Conservation (phyloP, 2,113 vertebrate species). For the Pteruthius melanotis region DNA sequence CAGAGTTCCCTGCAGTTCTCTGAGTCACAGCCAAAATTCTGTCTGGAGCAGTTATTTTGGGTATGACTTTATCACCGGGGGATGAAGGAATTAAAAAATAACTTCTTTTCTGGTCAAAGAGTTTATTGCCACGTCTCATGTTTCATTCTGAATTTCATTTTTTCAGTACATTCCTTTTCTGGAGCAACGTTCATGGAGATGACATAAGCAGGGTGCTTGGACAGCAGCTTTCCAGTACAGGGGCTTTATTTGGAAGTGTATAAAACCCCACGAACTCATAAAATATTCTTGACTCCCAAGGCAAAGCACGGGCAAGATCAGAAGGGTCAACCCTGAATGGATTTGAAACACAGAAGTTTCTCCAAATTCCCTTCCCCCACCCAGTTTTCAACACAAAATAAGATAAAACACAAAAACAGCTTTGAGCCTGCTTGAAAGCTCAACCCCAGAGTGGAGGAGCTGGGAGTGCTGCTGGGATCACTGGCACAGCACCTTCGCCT, state of each 20-base stretch:
- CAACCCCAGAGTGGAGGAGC: background rate
- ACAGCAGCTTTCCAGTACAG: background rate
- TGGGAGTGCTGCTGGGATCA: background rate
- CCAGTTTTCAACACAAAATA: background rate
- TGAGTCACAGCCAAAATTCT: background rate
- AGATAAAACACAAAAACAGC: background rate
- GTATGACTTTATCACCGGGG: background rate
- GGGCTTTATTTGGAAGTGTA: background rate
- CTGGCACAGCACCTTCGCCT: background rate
- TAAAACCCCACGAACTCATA: slow-evolving; percentile 13
- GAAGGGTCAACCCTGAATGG: background rate
- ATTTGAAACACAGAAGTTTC: background rate
- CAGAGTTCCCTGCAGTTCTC: background rate
- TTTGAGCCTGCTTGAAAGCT: background rate
- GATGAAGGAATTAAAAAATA: background rate
- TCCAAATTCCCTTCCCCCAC: background rate
- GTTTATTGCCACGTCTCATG: background rate
- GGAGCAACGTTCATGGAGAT: background rate
- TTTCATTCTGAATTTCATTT: background rate
- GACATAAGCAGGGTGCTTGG: background rate
- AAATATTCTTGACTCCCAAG: slow-evolving; percentile 38
- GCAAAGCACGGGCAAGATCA: background rate
- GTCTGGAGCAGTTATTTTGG: background rate
- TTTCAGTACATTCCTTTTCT: background rate
- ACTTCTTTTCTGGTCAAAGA: background rate